phyloP scores from a whole-genome alignment of 2,113 vertebrate genomes.

The Myiagra hebetior region DNA sequence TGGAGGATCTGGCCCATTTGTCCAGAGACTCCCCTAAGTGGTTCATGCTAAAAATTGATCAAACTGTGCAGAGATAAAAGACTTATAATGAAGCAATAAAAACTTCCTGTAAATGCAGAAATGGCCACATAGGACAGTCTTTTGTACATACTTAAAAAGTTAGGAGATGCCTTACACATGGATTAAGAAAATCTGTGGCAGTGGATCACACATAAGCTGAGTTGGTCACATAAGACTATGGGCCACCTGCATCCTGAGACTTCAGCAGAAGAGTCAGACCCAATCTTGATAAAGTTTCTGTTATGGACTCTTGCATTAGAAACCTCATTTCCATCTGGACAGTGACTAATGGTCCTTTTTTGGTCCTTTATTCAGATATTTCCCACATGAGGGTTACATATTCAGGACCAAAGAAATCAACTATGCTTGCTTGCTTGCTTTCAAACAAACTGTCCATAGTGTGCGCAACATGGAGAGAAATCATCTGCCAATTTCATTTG shows the following conservation, averaged over 20 bases:
- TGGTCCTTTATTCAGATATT: neutral
- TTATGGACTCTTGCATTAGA: neutral
- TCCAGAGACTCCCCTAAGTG: neutral
- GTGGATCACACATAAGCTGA: neutral
- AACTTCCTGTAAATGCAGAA: neutral
- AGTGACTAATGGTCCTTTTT: neutral
- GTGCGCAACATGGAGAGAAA: neutral
- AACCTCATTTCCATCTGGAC: neutral
- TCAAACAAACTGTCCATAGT: neutral
- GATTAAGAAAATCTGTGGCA: neutral
- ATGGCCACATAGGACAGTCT: neutral
- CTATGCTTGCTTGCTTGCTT: neutral
- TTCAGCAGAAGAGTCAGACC: neutral
- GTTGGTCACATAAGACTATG: neutral
- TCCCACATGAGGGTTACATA: accelerated
- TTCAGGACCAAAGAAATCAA: neutral
- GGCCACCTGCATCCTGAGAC: neutral
- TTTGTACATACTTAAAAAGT: neutral
- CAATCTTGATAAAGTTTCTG: neutral
- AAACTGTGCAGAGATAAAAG: neutral
- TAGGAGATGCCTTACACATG: neutral
- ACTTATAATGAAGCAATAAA: neutral
- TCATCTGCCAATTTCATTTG: neutral
- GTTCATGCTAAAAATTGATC: neutral
- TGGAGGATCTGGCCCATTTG: neutral